Base-by-base conservation (phyloP, 1,140 invertebrate genomes). In the Eubasilissa regina region DNA sequence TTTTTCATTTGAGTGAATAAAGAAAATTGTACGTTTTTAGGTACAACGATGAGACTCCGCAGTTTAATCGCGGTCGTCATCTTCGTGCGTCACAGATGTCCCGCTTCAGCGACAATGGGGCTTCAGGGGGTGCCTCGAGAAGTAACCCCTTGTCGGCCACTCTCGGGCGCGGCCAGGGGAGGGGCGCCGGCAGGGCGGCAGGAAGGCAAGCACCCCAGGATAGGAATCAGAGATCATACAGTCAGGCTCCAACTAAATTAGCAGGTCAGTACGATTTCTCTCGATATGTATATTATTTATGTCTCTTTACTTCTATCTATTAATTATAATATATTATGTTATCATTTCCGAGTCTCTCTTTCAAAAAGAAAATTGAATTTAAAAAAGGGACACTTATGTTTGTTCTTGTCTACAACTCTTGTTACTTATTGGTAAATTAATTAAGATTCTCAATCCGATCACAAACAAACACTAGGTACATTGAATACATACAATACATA, bases 31-130 rank as follows among this genome's bases (percentile, higher is more conserved):
- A 35, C 21, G 17, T 64, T 80, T 60, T 10, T 51, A 90, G 89
- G 77, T 90, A 89, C 78, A 87, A 86, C 48, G 87, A 89, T 43
- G 87, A 89, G 10, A 8, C 21, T 21, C 73, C 78, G 1, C 17
- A 55, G 12, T 66, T 70, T 10, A 72, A 66, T 1, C 78, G 64
- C n/a, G 76, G 84, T 21, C 83, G 85, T 15, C 60, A 84, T 43
- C 81, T 83, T 77, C 81, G 87, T 9, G 83, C 84, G 3, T 87
- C 87, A 0, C 87, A 89, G 8, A 82, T 87, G 58, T 86, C 87
- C 13, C 85, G 88, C 44, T 88, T 86, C 75, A 87, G 86, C 3
- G 88, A 89, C 74, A 68, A 48, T 0, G 43, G 51, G n/a, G 51
- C 55, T 17, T 21, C 47, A 3, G 66, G 19, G 44, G 51, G 13